Conservation (phyloP, 2,888 invertebrate species). For the Orchesellides sinensis region DNA sequence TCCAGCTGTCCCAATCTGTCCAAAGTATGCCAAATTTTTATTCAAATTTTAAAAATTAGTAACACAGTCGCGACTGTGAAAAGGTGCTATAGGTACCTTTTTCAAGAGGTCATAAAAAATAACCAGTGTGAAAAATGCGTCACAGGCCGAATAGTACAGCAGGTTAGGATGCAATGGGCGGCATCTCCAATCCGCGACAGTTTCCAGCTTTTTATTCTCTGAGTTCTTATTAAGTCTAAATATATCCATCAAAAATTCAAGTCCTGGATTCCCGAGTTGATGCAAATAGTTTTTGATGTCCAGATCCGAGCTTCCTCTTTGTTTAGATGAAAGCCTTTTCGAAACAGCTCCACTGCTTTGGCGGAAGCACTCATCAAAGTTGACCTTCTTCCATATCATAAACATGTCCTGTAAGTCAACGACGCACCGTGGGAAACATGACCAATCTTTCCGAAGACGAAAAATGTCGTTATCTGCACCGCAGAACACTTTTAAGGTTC, state of each 20-base stretch:
- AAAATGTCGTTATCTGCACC: background rate
- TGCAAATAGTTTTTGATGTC: background rate
- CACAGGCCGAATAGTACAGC: background rate
- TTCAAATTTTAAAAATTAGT: background rate
- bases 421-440: background rate
- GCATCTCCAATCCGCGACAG: constrained; percentile 1
- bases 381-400: background rate
- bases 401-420: constrained; percentile 23
- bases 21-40: background rate
- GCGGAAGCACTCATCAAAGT: background rate
- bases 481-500: background rate
- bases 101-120: background rate
- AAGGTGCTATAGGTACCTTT: background rate
- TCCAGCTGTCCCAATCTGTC: background rate
- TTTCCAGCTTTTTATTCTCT: background rate
- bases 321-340: background rate
- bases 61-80: background rate
- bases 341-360: background rate
- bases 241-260: background rate
- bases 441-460: background rate
- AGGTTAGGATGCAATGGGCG: background rate
- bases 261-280: background rate
- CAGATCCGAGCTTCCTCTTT: background rate
- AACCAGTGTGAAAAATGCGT: background rate
- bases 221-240: background rate